Evolutionary conservation across 2,888 invertebrate species (phyloP).

Genomic region (Microctonus aethiopoides): DNA sequence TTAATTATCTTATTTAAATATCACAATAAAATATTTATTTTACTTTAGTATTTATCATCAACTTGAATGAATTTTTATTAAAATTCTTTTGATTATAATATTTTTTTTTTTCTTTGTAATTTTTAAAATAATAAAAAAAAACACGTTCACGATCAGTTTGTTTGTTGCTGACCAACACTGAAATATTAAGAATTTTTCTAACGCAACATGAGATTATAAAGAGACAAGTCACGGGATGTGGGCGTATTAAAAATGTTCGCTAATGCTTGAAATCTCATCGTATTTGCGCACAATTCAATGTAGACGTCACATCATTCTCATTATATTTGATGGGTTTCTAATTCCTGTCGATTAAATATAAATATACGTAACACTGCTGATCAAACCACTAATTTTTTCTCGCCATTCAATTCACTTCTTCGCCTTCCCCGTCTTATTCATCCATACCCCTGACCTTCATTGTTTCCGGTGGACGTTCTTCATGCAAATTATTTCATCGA

Average conservation of each 20-base stretch:
- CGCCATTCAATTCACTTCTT: conserved; percentile 10
- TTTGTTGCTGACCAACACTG: conserved; percentile 3
- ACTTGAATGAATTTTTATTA: background rate
- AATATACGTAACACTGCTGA: background rate
- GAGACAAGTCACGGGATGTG: conserved; percentile 55
- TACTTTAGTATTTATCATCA: conserved; percentile 5
- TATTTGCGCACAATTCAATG: conserved; percentile 3
- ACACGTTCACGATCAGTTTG: background rate
- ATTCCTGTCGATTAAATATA: conserved; percentile 2
- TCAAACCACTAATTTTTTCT: conserved; percentile 30
- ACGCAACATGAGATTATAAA: conserved; percentile 51
- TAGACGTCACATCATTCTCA: conserved; percentile 19
- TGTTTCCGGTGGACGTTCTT: conserved; percentile 26
- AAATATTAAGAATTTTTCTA: conserved; percentile 11
- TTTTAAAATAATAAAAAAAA: background rate
- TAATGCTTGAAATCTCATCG: conserved; percentile 23
- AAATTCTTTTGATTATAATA: background rate
- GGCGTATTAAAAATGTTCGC: conserved; percentile 45
- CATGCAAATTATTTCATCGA: conserved; percentile 13
- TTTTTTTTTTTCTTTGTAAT: background rate
- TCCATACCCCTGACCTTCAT: conserved; percentile 25
- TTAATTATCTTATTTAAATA: background rate
- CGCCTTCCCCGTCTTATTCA: background rate
- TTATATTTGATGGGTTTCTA: background rate
- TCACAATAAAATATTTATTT: background rate